These are phyloP conservation scores for Catagonus wagneri DNA, from an alignment of 2,113 vertebrate genomes.

Conservation along the genomic window DNA sequence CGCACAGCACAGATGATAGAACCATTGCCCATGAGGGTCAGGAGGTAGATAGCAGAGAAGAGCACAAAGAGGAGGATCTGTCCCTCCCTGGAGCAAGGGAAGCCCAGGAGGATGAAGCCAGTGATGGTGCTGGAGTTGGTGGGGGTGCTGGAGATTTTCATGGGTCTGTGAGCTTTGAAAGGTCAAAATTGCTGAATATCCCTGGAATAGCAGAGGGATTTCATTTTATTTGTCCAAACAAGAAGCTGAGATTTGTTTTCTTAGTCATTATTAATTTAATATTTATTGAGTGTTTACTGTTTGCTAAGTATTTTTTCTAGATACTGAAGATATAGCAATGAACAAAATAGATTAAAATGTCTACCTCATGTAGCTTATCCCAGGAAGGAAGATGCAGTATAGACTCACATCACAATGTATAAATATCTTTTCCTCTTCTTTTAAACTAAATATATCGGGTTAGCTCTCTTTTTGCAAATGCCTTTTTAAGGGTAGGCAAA, in stretches of 20 bases:
- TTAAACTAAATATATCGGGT: not conserved
- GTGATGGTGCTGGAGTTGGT: constrained; percentile 28
- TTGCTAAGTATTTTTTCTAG: not conserved
- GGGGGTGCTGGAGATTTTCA: constrained; percentile 31
- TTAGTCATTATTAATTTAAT: not conserved
- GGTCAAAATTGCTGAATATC: not conserved
- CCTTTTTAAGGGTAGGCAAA: not conserved
- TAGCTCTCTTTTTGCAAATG: not conserved
- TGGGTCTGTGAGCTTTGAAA: constrained; percentile 20
- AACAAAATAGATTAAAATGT: not conserved
- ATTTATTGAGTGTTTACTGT: not conserved
- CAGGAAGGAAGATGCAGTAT: not conserved
- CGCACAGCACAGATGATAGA: constrained; percentile 67
- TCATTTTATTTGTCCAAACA: not conserved
- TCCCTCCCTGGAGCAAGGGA: constrained; percentile 5
- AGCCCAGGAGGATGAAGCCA: constrained; percentile 78
- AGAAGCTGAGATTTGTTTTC: not conserved
- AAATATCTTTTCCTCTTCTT: not conserved
- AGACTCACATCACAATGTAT: not conserved
- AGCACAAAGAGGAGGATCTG: constrained; percentile 68
- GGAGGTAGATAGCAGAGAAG: constrained; percentile 59
- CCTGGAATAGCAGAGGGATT: not conserved
- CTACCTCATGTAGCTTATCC: not conserved
- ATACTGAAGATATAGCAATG: not conserved
- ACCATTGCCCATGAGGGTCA: constrained; percentile 69